Evolutionary conservation across 2,888 invertebrate genomes (phyloP).

Genomic region (Parnassius glacialis): DNA sequence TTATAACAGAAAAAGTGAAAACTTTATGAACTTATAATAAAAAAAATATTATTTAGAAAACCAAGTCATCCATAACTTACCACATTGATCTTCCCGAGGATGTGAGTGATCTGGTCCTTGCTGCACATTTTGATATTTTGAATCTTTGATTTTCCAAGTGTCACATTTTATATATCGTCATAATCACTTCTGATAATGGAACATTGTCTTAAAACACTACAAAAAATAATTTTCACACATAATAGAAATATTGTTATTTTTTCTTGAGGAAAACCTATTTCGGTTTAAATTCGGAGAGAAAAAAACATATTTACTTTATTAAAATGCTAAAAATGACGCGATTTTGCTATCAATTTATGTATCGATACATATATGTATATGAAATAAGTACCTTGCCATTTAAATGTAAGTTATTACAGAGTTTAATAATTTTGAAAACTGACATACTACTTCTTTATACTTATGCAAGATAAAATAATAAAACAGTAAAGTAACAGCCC

Average conservation of each 20-base stretch:
- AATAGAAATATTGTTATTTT: conserved; percentile 32
- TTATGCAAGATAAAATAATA: too few species aligned
- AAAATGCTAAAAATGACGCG: neutral
- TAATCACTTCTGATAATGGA: conserved; percentile 28
- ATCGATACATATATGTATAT: too few species aligned
- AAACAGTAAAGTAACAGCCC: too few species aligned
- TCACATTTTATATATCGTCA: conserved; percentile 53
- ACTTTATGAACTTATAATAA: too few species aligned
- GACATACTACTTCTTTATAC: too few species aligned
- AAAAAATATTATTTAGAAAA: too few species aligned
- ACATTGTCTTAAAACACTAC: neutral
- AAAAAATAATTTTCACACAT: too few species aligned
- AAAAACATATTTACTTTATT: neutral
- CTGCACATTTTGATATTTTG: conserved; percentile 79
- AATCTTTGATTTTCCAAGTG: conserved; percentile 37
- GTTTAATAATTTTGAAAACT: too few species aligned
- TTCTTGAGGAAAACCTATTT: conserved; percentile 35
- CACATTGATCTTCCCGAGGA: conserved; percentile 88
- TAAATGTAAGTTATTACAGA: too few species aligned
- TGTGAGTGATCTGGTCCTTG: conserved; percentile 85
- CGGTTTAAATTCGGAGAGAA: neutral
- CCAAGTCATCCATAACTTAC: conserved; percentile 67
- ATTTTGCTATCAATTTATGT: neutral
- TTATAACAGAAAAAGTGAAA: too few species aligned
- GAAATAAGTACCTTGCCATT: too few species aligned